Percentiles rank a stretch among this genome's conserved stretches.
Evolutionary conservation across 1,140 invertebrate genomes (phyloP).

Genomic region (Mycetomoellerius zeteki): DNA sequence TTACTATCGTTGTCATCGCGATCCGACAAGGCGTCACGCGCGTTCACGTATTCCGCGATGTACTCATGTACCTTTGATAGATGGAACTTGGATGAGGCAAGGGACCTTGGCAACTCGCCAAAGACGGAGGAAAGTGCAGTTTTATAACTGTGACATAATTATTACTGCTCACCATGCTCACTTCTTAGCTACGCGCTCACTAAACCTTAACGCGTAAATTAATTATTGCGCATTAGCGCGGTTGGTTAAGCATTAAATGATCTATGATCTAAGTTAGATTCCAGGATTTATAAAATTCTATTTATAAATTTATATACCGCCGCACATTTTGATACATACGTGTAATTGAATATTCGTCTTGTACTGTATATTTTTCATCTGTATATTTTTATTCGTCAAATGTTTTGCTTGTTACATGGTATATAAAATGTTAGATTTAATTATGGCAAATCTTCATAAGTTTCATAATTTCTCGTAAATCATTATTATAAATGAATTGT

Average conservation of each 20-base stretch:
- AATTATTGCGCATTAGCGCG: neutral
- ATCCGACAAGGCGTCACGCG: slow-evolving; percentile 62
- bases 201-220: slow-evolving; percentile 64
- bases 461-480: neutral
- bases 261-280: neutral
- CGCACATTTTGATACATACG: neutral
- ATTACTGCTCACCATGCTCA: slow-evolving; percentile 7
- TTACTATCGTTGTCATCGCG: slow-evolving; percentile 5
- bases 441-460: neutral
- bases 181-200: slow-evolving; percentile 51
- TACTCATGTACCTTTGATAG: slow-evolving; percentile 59
- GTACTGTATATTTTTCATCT: too few species aligned
- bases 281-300: too few species aligned
- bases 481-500: neutral
- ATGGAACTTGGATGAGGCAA: slow-evolving; percentile 75
- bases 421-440: neutral
- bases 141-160: slow-evolving; percentile 79
- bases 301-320: neutral
- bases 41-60: slow-evolving; percentile 70
- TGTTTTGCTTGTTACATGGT: neutral
- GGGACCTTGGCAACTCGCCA: slow-evolving; percentile 84
- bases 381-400: neutral
- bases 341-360: neutral
- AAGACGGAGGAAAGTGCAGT: slow-evolving; percentile 80
- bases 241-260: neutral